Percentiles rank a stretch among this genome's conserved stretches.
These are phyloP conservation scores for Sparidentex hasta DNA, from an alignment of 2,797 vertebrate genomes.

Conservation along the genomic window DNA sequence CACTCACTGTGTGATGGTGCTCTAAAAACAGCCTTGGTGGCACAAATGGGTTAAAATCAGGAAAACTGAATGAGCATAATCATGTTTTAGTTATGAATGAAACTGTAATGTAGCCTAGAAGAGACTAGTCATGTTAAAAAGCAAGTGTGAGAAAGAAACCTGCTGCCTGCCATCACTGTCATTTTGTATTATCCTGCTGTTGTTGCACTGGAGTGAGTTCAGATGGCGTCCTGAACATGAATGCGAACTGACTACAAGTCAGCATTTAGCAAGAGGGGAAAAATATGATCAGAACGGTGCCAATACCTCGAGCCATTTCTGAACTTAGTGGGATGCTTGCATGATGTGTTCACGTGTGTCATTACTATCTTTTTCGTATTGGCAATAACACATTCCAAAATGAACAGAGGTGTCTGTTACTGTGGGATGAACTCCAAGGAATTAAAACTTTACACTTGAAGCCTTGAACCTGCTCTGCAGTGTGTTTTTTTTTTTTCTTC, in stretches of 20 bases:
- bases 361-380: constrained; percentile 63
- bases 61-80: neutral
- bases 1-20: neutral
- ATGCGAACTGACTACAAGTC: constrained; percentile 17
- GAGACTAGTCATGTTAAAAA: constrained; percentile 7
- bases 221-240: neutral
- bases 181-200: constrained; percentile 40
- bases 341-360: constrained; percentile 54
- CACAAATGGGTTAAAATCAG: neutral
- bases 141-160: constrained; percentile 3
- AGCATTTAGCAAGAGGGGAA: constrained; percentile 23
- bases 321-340: constrained; percentile 36
- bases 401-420: constrained; percentile 42
- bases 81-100: constrained; percentile 1
- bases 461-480: constrained; percentile 25
- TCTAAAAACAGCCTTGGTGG: neutral
- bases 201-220: constrained; percentile 10
- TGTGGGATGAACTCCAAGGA: constrained; percentile 51
- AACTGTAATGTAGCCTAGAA: constrained; percentile 8
- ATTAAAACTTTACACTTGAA: constrained; percentile 73
- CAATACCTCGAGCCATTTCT: constrained; percentile 55
- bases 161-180: constrained; percentile 36
- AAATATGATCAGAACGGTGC: constrained; percentile 8
- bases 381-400: constrained; percentile 60
- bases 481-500: constrained; percentile 18